These are phyloP conservation scores for Melanotaenia maccullochi DNA, from an alignment of 2,797 vertebrate species.

Conservation along the genomic window DNA sequence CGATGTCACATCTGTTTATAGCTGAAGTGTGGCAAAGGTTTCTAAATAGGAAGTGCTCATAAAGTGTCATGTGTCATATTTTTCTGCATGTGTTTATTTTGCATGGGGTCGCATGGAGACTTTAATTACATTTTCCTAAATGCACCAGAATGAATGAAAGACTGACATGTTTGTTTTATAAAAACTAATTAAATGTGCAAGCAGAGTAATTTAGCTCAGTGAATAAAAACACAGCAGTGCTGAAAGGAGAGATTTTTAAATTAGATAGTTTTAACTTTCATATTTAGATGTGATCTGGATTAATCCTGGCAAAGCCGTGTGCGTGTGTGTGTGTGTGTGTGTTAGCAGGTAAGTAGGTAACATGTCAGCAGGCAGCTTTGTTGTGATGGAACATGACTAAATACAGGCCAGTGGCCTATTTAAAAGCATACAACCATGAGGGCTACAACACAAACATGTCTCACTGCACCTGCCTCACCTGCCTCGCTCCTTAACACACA, in stretches of 20 bases:
- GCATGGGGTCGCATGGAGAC: neutral
- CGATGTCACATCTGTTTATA: no score
- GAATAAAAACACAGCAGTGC: neutral
- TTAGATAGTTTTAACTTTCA: neutral
- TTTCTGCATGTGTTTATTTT: neutral
- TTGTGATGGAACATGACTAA: conserved; percentile 37
- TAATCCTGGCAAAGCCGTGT: conserved; percentile 12
- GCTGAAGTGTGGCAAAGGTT: no score
- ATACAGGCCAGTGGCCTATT: conserved; percentile 45
- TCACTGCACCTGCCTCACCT: neutral
- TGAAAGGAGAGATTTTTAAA: neutral
- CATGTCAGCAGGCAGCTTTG: conserved; percentile 29
- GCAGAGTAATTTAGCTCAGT: no score
- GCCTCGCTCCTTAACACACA: no score
- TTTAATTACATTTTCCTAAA: neutral
- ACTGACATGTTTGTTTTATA: neutral
- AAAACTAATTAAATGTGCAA: neutral
- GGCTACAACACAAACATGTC: conserved; percentile 20
- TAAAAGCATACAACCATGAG: conserved; percentile 24
- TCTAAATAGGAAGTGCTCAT: no score
- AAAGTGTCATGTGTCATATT: neutral
- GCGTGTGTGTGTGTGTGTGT: neutral
- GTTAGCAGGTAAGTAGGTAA: conserved; percentile 49
- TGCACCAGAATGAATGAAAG: neutral
- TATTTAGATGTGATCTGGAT: neutral